Evolutionary conservation across 2,113 vertebrate genomes (phyloP).

Genomic region (Verasper variegatus): DNA sequence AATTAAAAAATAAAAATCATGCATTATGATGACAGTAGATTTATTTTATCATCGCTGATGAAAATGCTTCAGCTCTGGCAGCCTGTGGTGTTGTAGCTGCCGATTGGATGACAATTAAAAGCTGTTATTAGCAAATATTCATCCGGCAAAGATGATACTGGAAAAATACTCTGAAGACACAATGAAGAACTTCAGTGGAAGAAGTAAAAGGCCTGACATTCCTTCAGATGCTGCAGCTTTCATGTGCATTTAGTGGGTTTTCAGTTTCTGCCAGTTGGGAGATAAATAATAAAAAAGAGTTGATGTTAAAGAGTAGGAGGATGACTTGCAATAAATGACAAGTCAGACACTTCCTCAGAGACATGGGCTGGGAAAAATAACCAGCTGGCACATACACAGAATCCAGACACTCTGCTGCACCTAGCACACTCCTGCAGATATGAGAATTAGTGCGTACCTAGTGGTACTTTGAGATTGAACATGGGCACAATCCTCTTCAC

Average conservation of each 20-base stretch:
- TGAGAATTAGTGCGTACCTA: conserved; percentile 20
- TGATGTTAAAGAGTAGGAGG: conserved; percentile 9
- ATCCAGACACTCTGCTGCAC: conserved; percentile 10
- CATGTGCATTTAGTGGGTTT: neutral
- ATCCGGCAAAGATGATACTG: conserved; percentile 2
- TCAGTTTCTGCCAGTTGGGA: neutral
- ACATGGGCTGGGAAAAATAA: conserved; percentile 12
- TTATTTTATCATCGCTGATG: conserved; percentile 10
- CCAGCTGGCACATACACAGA: conserved; percentile 11
- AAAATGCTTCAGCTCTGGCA: conserved; percentile 2
- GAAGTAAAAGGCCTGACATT: neutral
- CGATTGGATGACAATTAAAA: conserved; percentile 54
- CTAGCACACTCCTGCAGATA: conserved; percentile 6
- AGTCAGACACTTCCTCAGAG: neutral
- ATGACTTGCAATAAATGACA: conserved; percentile 1
- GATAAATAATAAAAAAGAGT: neutral
- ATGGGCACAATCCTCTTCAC: neutral
- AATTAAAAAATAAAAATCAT: neutral
- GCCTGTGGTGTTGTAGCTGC: conserved; percentile 31
- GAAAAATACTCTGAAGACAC: conserved; percentile 36
- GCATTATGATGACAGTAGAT: conserved; percentile 1
- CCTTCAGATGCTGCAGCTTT: neutral
- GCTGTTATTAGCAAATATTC: conserved; percentile 51
- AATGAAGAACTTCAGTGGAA: neutral
- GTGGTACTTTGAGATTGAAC: neutral